Evolutionary conservation across 2,888 invertebrate genomes (phyloP), one percentile per base, ranked within the genome.

Genomic region (Philaethria dido): DNA sequence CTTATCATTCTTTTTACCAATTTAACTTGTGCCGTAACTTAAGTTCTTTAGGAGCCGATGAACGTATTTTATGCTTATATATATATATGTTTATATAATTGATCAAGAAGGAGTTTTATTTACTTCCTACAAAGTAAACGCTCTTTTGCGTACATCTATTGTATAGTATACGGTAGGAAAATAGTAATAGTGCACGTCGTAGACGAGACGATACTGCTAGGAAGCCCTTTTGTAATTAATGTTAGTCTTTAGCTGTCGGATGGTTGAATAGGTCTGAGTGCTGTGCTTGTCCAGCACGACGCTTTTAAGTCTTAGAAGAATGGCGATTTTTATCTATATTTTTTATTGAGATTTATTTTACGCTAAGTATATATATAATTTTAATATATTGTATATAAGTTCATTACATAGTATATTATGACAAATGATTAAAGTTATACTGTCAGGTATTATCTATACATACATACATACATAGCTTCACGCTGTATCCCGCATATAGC

Each of bases 221-320:
- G 76, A 80, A 82, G 83, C 85, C 82, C 83, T 81, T 76, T 76
- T 78, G 78, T 76, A 79, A 82, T 82, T 84, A 77, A 75, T 77
- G 69, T 81, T 81, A 83, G 84, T 85, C 83, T 83, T 83, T 80
- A 78, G 78, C 77, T 75, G 75, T 77, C 77, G 78, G 78, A 81
- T 78, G 77, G 82, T 84, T 65, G 83, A 87, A 84, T 82, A 83
- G 81, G 84, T 85, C 84, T 85, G 86, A 86, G 86, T 86, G 79
- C 72, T 75, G 73, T 72, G 72, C 70, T 66, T n/a, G 9, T 16
- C 11, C 1, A 9, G 52, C 3, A 29, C 29, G 29, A 29, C 3
- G 29, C 3, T 4, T 13, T 52, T 0, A 52, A 52, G 52, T 52
- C 16, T 33, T 33, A 13, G 29, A 52, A 52, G 16, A 29, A 18